Percentiles rank a stretch among this genome's conserved stretches.
phyloP scores from a whole-genome alignment of 2,888 invertebrate species.

The Tromatobia lineatoria region DNA sequence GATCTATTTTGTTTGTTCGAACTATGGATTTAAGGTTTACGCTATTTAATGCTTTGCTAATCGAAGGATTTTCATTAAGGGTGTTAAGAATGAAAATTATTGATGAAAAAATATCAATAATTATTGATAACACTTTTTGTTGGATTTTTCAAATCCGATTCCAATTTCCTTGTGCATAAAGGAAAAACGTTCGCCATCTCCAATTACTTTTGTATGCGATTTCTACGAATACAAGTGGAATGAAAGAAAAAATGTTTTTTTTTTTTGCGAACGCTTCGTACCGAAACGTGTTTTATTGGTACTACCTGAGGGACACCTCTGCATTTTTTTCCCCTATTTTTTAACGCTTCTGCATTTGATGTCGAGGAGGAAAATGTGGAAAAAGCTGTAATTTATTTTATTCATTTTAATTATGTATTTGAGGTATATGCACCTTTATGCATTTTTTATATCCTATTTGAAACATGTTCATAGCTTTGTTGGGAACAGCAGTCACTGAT shows the following conservation, averaged over 20 bases:
- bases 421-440: not conserved
- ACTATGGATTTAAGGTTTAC: constrained; percentile 9
- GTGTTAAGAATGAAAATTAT: too few species aligned
- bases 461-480: not conserved
- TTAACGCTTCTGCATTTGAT: not conserved
- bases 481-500: too few species aligned
- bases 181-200: too few species aligned
- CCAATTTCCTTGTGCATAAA: too few species aligned
- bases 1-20: constrained; percentile 16
- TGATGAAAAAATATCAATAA: too few species aligned
- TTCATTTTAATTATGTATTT: constrained; percentile 32
- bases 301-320: not conserved
- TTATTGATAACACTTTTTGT: too few species aligned
- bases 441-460: not conserved
- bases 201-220: too few species aligned
- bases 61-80: too few species aligned
- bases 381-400: not conserved
- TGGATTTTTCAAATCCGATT: too few species aligned
- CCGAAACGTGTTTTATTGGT: constrained; percentile 42
- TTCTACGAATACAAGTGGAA: too few species aligned
- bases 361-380: not conserved
- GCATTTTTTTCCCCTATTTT: constrained; percentile 13
- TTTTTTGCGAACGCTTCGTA: constrained; percentile 13
- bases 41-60: too few species aligned
- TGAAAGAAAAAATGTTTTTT: too few species aligned